phyloP scores from a whole-genome alignment of 2,113 vertebrate genomes.

The Megalops atlanticus region DNA sequence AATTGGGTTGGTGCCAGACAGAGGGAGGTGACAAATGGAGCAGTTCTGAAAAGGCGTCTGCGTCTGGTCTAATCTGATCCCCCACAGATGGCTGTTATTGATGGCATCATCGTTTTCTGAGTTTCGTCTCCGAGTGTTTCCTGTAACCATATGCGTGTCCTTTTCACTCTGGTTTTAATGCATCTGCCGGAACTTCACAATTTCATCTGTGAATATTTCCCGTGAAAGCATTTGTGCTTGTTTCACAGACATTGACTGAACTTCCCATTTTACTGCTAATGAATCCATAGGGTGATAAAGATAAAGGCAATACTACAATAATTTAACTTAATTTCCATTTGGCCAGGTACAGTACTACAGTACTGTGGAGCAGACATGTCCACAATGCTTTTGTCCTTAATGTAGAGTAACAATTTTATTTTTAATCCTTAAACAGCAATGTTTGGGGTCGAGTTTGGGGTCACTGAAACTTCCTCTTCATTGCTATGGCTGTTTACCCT shows the following conservation, averaged over 20 bases:
- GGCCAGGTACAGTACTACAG: no score
- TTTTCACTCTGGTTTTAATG: neutral
- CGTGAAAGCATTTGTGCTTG: neutral
- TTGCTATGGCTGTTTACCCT: no score
- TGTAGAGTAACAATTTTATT: no score
- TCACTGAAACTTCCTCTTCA: no score
- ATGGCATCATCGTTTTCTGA: neutral
- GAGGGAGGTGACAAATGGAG: constrained; percentile 50
- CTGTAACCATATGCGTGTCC: neutral
- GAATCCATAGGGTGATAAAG: neutral
- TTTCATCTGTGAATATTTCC: constrained; percentile 12
- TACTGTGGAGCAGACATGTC: no score
- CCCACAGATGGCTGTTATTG: constrained; percentile 24
- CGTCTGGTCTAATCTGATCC: constrained; percentile 28
- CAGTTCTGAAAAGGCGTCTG: constrained; percentile 37
- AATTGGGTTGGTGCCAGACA: constrained; percentile 50
- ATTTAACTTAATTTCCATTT: no score
- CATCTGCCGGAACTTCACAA: neutral
- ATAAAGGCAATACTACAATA: neutral
- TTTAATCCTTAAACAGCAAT: no score
- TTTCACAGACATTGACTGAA: neutral
- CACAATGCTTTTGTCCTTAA: no score
- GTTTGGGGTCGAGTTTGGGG: no score
- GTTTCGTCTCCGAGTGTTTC: neutral
- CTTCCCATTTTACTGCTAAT: neutral